A percentile compares a stretch with the other conserved stretches of the same genome.
Evolutionary conservation across 2,113 vertebrate species (phyloP).

Genomic region (Cryptotis parvus): DNA sequence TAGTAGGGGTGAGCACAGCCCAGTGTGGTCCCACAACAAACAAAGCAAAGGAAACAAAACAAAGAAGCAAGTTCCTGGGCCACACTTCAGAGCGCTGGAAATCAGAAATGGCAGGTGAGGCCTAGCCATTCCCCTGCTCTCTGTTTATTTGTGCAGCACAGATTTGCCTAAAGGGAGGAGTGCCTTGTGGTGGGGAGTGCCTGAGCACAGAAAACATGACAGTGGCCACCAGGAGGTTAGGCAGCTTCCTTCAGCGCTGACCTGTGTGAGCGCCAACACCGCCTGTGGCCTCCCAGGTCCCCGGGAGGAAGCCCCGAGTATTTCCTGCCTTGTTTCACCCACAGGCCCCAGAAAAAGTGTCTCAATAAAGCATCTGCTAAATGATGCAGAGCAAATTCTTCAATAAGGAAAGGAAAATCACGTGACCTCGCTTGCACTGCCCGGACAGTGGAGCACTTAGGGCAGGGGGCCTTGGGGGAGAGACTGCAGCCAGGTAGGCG

Average conservation of each 20-base stretch:
- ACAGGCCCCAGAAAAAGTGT: neutral
- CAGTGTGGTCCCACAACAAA: neutral
- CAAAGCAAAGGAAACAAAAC: neutral
- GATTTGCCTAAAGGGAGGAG: neutral
- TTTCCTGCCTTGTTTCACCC: neutral
- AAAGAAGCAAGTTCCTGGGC: neutral
- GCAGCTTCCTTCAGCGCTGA: too few species aligned
- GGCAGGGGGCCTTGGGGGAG: neutral
- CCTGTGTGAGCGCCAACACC: too few species aligned
- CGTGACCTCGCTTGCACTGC: neutral
- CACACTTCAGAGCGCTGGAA: neutral
- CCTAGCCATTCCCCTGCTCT: neutral
- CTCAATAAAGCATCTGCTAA: constrained; percentile 32
- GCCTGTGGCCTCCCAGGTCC: too few species aligned
- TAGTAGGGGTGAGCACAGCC: too few species aligned
- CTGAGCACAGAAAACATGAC: neutral
- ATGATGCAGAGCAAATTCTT: neutral
- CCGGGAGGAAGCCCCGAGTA: neutral
- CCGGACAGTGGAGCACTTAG: neutral
- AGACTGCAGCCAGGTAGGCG: neutral
- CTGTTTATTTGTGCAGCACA: neutral
- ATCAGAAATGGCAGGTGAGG: neutral
- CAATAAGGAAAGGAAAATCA: neutral
- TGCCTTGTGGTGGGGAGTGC: neutral
- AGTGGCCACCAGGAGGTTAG: too few species aligned